Conservation (phyloP, 2,113 vertebrate genomes). For the Eudyptes chrysolophus region DNA sequence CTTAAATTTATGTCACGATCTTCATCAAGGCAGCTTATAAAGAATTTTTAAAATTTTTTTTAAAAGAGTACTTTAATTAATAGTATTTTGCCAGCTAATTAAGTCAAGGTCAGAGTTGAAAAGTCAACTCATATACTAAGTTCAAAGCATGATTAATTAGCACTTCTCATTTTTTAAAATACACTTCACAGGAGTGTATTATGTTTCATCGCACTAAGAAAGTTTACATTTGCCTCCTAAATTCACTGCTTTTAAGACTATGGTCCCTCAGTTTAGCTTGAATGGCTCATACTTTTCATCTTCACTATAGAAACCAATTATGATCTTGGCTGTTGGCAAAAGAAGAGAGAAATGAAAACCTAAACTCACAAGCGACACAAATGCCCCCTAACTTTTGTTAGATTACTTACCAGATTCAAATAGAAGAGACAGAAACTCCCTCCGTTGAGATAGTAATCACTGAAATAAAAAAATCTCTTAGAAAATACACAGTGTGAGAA, state of each 20-base stretch:
- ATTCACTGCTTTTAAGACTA: background rate
- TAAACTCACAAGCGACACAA: background rate
- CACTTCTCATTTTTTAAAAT: background rate
- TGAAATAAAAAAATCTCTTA: background rate
- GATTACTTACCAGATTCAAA: background rate
- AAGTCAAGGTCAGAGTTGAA: background rate
- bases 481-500: background rate
- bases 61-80: background rate
- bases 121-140: background rate
- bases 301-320: background rate
- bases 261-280: background rate
- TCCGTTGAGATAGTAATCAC: background rate
- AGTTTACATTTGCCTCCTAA: background rate
- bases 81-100: background rate
- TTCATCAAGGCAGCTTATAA: background rate
- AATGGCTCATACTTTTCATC: background rate
- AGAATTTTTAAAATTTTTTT: background rate
- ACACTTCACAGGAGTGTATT: background rate
- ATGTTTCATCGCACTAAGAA: background rate
- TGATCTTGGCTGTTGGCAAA: background rate
- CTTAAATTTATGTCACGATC: background rate
- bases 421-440: background rate
- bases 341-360: background rate
- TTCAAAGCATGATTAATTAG: conserved; percentile 3
- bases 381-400: background rate